Evolutionary conservation across 2,888 invertebrate genomes (phyloP).

Genomic region (Apotomis betuletana): DNA sequence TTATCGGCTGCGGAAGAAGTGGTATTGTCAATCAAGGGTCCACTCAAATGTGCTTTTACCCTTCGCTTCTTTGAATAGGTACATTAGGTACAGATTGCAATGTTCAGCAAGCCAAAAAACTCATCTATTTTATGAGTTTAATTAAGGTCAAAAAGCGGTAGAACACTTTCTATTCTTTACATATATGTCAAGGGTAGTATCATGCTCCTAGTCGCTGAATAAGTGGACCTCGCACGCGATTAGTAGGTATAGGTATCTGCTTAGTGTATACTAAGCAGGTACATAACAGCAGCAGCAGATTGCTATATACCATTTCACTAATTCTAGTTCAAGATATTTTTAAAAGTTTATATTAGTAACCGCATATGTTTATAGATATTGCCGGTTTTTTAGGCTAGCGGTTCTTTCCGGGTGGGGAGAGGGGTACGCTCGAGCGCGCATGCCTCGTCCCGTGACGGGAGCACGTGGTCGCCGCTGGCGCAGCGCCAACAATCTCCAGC

Average conservation of each 20-base stretch:
- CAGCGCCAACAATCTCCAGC: conserved; percentile 81
- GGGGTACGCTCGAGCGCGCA: conserved; percentile 54
- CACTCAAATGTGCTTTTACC: background rate
- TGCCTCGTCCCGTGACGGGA: conserved; percentile 75
- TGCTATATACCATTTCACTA: background rate
- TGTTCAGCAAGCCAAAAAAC: too few relatives aligned
- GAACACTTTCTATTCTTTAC: too few relatives aligned
- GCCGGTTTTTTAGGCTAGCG: conserved; percentile 54
- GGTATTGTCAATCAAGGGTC: background rate
- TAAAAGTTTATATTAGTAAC: conserved; percentile 38
- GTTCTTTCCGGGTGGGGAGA: conserved; percentile 46
- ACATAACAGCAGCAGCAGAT: too few relatives aligned
- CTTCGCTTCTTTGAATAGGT: background rate
- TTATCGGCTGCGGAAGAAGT: conserved; percentile 63
- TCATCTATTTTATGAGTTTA: too few relatives aligned
- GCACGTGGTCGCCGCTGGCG: conserved; percentile 81
- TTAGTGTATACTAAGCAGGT: background rate
- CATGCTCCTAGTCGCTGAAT: too few relatives aligned
- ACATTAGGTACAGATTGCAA: too few relatives aligned
- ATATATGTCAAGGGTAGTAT: too few relatives aligned
- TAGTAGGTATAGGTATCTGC: too few relatives aligned
- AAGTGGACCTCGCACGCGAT: too few relatives aligned
- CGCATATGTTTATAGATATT: conserved; percentile 41
- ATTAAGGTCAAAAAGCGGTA: too few relatives aligned
- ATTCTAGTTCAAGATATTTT: conserved; percentile 25